Evolutionary conservation across 2,797 vertebrate genomes (phyloP).

Genomic region (Microctenopoma lineatum): DNA sequence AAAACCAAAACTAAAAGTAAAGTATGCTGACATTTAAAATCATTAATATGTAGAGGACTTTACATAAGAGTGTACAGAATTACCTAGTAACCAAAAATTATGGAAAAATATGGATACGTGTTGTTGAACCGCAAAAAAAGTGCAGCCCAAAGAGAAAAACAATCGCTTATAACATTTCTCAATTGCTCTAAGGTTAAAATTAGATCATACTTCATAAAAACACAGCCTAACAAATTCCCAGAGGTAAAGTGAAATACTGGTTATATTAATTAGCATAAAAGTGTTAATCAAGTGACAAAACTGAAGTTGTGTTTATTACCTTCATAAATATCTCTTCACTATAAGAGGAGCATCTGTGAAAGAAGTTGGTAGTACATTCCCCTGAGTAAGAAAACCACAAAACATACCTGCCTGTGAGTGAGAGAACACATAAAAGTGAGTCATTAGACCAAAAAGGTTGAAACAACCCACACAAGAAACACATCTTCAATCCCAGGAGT

Average conservation of each 20-base stretch:
- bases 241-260: slow-evolving; percentile 18
- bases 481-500: slow-evolving; percentile 6
- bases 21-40: slow-evolving; percentile 24
- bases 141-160: background rate
- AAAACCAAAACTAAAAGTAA: slow-evolving; percentile 12
- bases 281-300: slow-evolving; percentile 5
- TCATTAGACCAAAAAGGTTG: background rate
- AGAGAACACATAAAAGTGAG: background rate
- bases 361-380: background rate
- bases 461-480: background rate
- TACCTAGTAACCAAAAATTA: background rate
- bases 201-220: slow-evolving; percentile 20
- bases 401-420: slow-evolving; percentile 15
- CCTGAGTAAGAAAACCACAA: background rate
- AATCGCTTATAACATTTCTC: background rate
- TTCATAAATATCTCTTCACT: slow-evolving; percentile 39
- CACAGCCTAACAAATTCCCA: slow-evolving; percentile 22
- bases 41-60: background rate
- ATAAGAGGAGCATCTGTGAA: slow-evolving; percentile 5
- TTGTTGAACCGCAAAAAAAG: background rate
- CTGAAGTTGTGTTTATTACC: slow-evolving; percentile 2
- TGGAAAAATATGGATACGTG: background rate
- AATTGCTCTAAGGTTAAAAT: slow-evolving; percentile 12
- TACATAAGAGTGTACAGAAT: background rate
- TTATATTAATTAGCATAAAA: slow-evolving; percentile 17